These are phyloP conservation scores for Pimephales promelas DNA, from an alignment of 2,113 vertebrate genomes.

Conservation along the genomic window DNA sequence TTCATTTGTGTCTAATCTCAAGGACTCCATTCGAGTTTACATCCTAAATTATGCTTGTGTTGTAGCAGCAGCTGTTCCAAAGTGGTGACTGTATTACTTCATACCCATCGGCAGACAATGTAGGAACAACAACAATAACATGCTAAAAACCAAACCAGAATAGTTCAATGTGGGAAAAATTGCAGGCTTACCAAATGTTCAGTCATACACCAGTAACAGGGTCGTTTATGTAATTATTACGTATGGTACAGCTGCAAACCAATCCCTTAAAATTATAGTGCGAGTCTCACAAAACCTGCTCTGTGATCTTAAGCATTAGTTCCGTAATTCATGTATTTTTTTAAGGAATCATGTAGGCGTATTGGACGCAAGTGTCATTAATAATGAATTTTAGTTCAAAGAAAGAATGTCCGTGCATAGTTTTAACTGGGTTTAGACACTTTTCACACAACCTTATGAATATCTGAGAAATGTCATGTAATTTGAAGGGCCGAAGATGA, in stretches of 20 bases:
- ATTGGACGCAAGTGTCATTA: not conserved
- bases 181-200: not conserved
- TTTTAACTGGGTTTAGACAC: not conserved
- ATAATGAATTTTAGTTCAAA: slow-evolving; percentile 15
- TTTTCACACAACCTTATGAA: slow-evolving; percentile 8
- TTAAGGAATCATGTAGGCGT: not conserved
- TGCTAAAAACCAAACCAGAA: not conserved
- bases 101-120: not conserved
- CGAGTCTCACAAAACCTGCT: not conserved
- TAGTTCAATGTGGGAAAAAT: not conserved
- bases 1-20: slow-evolving; percentile 29
- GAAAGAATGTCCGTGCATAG: not conserved
- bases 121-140: not conserved
- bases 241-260: slow-evolving; percentile 16
- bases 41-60: slow-evolving; percentile 17
- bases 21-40: not conserved
- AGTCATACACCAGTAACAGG: not conserved
- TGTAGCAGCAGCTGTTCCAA: not conserved
- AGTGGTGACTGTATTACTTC: not conserved
- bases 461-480: slow-evolving; percentile 26
- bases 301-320: slow-evolving; percentile 8
- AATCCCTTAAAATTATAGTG: slow-evolving; percentile 10
- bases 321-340: not conserved
- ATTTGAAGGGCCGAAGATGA: slow-evolving; percentile 13
- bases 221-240: not conserved